phyloP scores from a whole-genome alignment of 2,888 invertebrate genomes.

The Liodrosophila aerea region DNA sequence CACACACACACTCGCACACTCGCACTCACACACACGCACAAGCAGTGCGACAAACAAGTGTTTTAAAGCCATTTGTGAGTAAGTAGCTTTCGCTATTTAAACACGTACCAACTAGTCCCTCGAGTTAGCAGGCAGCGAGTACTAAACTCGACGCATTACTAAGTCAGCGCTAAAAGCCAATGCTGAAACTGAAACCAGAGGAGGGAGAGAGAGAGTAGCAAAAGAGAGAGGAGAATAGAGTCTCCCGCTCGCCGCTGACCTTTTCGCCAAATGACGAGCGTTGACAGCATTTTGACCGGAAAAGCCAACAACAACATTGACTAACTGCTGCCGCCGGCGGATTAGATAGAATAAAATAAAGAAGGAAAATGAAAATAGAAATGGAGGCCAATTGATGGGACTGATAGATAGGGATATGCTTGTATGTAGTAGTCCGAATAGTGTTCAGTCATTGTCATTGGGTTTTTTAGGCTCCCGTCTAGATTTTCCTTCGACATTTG shows the following conservation, averaged over 20 bases:
- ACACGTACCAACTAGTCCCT: constrained; percentile 6
- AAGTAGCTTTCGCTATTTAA: constrained; percentile 20
- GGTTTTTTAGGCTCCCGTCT: not conserved
- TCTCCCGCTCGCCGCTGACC: too few relatives aligned
- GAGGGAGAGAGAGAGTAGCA: not conserved
- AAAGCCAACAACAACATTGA: constrained; percentile 10
- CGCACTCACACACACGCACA: not conserved
- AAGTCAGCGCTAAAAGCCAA: constrained; percentile 13
- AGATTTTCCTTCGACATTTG: constrained; percentile 15
- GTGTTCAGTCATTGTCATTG: constrained; percentile 44
- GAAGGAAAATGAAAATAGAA: constrained; percentile 7
- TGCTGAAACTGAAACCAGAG: not conserved
- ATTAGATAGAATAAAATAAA: constrained; percentile 35
- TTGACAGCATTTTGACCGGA: constrained; percentile 33
- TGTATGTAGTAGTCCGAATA: constrained; percentile 3
- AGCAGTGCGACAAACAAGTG: constrained; percentile 30
- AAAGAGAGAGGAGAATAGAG: constrained; percentile 5
- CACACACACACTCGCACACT: not conserved
- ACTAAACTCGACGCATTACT: constrained; percentile 16
- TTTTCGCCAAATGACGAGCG: constrained; percentile 23
- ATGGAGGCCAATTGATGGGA: constrained; percentile 36
- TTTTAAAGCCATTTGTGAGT: constrained; percentile 33
- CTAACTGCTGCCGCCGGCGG: constrained; percentile 25
- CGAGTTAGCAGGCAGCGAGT: constrained; percentile 14
- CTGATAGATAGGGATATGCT: constrained; percentile 5